Conservation (phyloP, 2,888 invertebrate species). For the Desoria tigrina region DNA sequence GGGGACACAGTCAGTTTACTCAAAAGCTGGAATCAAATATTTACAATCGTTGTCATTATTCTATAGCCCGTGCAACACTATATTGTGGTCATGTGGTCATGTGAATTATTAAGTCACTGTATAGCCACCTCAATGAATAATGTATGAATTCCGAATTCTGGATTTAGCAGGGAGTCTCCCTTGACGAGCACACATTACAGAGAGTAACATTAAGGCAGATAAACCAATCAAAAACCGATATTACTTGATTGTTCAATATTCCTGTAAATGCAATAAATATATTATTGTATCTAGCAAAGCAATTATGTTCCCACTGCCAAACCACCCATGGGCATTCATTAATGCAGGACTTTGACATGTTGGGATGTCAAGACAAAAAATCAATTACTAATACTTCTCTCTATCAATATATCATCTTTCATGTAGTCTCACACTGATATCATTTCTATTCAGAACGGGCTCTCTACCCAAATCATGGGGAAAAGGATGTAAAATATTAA, state of each 20-base stretch:
- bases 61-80: not conserved
- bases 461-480: not conserved
- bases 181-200: not conserved
- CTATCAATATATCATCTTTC: conserved; percentile 14
- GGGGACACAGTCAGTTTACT: too few species aligned
- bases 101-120: not conserved
- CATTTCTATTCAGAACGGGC: conserved; percentile 1
- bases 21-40: conserved; percentile 5
- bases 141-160: not conserved
- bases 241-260: conserved; percentile 5
- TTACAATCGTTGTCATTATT: not conserved
- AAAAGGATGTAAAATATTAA: conserved; percentile 20
- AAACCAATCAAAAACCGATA: not conserved
- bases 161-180: not conserved
- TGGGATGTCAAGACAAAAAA: not conserved
- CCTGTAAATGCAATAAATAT: not conserved
- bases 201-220: not conserved
- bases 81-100: not conserved
- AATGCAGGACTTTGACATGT: not conserved
- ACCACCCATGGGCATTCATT: conserved; percentile 6
- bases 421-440: not conserved
- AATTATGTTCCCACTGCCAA: not conserved
- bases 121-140: not conserved
- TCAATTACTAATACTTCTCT: conserved; percentile 9
- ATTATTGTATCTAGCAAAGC: not conserved